phyloP scores from a whole-genome alignment of 2,113 vertebrate genomes.

The Solenodon paradoxus region DNA sequence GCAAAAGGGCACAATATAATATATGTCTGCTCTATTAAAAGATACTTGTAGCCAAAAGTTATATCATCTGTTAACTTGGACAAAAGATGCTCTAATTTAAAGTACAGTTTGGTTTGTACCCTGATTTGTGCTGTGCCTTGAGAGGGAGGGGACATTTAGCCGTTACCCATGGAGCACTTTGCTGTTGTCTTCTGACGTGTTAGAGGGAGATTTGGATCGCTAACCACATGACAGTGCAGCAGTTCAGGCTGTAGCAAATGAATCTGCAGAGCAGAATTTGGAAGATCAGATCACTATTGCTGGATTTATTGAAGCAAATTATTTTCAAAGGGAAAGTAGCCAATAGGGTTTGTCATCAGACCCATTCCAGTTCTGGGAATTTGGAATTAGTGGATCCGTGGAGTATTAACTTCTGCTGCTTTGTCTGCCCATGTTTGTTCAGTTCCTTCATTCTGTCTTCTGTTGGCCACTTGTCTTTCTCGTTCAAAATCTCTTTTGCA shows the following conservation, averaged over 20 bases:
- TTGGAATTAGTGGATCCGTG: conserved; percentile 39
- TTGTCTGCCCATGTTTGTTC: neutral
- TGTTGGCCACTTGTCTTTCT: neutral
- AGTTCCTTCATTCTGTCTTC: neutral
- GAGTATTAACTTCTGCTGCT: neutral
- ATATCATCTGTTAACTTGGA: neutral
- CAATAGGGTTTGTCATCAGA: conserved; percentile 40
- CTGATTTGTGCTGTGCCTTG: neutral
- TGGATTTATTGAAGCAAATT: conserved; percentile 33
- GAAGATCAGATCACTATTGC: neutral
- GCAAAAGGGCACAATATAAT: neutral
- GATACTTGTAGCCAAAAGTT: neutral
- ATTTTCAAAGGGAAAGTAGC: conserved; percentile 42
- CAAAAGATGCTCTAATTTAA: neutral
- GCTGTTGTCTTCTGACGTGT: too few relatives aligned
- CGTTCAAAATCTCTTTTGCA: neutral
- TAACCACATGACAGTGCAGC: rapidly evolving
- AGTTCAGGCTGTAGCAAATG: neutral
- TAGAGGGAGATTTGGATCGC: neutral
- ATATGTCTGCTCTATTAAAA: neutral
- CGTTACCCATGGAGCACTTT: neutral
- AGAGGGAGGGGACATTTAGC: neutral
- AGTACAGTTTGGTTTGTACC: neutral
- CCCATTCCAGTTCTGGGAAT: conserved; percentile 58
- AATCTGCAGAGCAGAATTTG: neutral